These are phyloP conservation scores for Anabas testudineus DNA, from an alignment of 2,797 vertebrate genomes.

Conservation along the genomic window DNA sequence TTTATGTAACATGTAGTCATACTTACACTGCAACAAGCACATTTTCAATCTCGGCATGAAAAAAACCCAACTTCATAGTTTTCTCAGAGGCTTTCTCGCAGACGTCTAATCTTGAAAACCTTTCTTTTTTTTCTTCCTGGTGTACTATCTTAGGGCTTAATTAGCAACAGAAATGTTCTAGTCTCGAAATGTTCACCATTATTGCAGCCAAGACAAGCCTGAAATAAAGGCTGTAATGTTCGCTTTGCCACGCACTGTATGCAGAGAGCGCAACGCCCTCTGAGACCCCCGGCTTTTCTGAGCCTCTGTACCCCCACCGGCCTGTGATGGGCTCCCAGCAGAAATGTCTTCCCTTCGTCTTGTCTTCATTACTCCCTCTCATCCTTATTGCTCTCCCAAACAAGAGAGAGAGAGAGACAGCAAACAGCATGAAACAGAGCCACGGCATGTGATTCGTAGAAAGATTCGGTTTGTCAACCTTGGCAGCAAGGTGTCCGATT, in stretches of 20 bases:
- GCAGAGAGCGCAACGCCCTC: conserved; percentile 24
- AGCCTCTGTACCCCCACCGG: conserved; percentile 37
- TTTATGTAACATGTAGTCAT: neutral
- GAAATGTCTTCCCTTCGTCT: conserved; percentile 28
- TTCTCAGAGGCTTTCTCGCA: conserved; percentile 45
- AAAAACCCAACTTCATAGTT: conserved; percentile 38
- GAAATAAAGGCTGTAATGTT: conserved; percentile 46
- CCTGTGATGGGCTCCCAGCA: conserved; percentile 40
- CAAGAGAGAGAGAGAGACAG: neutral
- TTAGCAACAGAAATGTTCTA: conserved; percentile 56
- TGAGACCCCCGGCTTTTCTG: conserved; percentile 19
- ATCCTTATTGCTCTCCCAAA: neutral
- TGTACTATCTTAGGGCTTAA: conserved; percentile 55
- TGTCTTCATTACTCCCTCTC: conserved; percentile 12
- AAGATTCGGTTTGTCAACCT: neutral
- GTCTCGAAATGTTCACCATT: conserved; percentile 19
- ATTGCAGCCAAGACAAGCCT: conserved; percentile 34
- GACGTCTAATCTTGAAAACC: conserved; percentile 39
- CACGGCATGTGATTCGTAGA: neutral
- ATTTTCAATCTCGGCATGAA: conserved; percentile 29
- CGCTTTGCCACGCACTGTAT: conserved; percentile 12
- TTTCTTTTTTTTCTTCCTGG: conserved; percentile 1
- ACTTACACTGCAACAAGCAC: neutral
- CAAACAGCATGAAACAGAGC: neutral
- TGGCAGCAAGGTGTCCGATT: conserved; percentile 17